Conservation (phyloP, 1,140 invertebrate species). For the Diorhabda sublineata region DNA sequence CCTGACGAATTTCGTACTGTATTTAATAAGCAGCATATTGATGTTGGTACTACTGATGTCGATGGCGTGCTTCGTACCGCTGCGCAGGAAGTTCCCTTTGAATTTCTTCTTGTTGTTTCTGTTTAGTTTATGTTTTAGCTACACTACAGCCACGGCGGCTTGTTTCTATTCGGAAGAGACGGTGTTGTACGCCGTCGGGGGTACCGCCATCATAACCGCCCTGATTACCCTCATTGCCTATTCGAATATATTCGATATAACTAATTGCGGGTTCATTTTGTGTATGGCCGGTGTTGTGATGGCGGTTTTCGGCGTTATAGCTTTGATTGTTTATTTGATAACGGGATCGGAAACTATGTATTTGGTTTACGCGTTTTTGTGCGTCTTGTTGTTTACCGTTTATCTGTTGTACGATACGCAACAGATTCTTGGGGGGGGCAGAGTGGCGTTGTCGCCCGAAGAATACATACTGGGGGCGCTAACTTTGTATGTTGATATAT, state of each 20-base stretch:
- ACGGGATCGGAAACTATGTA: constrained; percentile 17
- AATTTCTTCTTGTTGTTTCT: constrained; percentile 33
- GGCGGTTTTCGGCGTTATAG: constrained; percentile 27
- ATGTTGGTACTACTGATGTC: constrained; percentile 15
- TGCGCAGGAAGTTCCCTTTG: constrained; percentile 28
- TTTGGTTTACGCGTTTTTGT: constrained; percentile 24
- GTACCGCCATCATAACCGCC: constrained; percentile 26
- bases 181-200: constrained; percentile 22
- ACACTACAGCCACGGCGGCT: constrained; percentile 22
- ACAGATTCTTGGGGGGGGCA: constrained; percentile 34
- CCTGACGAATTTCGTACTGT: constrained; percentile 11
- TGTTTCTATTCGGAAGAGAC: constrained; percentile 11
- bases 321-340: constrained; percentile 24
- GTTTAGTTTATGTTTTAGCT: constrained; percentile 28
- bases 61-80: constrained; percentile 22
- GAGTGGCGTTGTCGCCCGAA: constrained; percentile 35
- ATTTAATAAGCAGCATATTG: constrained; percentile 9
- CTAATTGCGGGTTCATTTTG: constrained; percentile 23
- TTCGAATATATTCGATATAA: constrained; percentile 36
- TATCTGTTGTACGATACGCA: constrained; percentile 39
- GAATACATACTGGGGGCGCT: constrained; percentile 38
- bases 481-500: constrained; percentile 37
- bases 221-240: constrained; percentile 29
- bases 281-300: constrained; percentile 20
- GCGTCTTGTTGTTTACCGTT: constrained; percentile 19